These are phyloP conservation scores for Drosophila simulans DNA, from an alignment of 1,140 invertebrate genomes.

Conservation along the genomic window DNA sequence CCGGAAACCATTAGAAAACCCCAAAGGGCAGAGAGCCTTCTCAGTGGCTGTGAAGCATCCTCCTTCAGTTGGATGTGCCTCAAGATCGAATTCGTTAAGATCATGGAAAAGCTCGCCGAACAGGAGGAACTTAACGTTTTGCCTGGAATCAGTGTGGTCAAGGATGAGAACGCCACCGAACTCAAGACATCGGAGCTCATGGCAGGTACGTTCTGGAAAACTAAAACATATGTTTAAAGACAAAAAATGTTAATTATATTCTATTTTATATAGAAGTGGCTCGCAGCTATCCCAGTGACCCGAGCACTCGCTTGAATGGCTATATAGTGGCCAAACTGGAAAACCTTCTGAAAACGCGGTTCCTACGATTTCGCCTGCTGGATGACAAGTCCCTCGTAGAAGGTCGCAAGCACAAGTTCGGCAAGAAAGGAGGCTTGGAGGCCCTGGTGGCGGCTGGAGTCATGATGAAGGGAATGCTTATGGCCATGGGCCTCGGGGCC, in stretches of 20 bases:
- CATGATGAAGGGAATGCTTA: slow-evolving; percentile 90
- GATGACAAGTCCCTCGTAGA: slow-evolving; percentile 87
- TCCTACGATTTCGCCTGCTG: slow-evolving; percentile 89
- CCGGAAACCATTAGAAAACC: slow-evolving; percentile 43
- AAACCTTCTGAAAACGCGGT: slow-evolving; percentile 89
- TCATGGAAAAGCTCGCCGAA: slow-evolving; percentile 89
- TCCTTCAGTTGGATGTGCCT: slow-evolving; percentile 91
- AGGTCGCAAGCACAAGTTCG: slow-evolving; percentile 86
- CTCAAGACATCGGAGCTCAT: slow-evolving; percentile 88
- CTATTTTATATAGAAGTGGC: slow-evolving; percentile 87
- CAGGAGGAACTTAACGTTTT: slow-evolving; percentile 85
- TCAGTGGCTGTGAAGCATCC: slow-evolving; percentile 87
- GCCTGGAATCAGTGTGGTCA: slow-evolving; percentile 90
- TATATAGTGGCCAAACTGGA: slow-evolving; percentile 90
- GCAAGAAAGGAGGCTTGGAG: slow-evolving; percentile 87
- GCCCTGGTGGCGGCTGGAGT: slow-evolving; percentile 86
- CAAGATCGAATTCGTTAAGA: slow-evolving; percentile 91
- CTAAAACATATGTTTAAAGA: too few species aligned
- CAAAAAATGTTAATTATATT: not conserved
- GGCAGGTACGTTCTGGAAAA: slow-evolving; percentile 56
- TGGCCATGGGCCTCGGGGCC: slow-evolving; percentile 90
- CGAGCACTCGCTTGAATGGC: slow-evolving; percentile 91
- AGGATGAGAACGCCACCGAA: slow-evolving; percentile 87
- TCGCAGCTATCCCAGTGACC: slow-evolving; percentile 90
- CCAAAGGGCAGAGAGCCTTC: slow-evolving; percentile 22